Evolutionary conservation across 2,113 vertebrate species (phyloP), one percentile per base, ranked within the genome.

Genomic region (Ceyx margarethae): DNA sequence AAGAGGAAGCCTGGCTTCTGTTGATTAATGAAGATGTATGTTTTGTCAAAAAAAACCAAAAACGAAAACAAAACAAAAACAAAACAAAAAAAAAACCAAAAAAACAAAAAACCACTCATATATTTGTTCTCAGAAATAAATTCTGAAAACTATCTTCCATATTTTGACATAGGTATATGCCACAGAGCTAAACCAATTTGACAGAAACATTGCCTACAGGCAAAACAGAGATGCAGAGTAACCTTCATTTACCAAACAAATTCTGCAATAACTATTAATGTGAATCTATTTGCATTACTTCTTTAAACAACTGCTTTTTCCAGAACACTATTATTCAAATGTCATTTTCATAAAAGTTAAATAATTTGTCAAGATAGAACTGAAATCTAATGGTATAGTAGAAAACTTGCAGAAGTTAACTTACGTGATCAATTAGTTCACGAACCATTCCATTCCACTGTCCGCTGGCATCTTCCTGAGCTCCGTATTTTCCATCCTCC

Each of bases 381-480:
- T 85, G 28, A 77, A 72, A 64, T 25, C 8, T 62, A 73, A 74
- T 81, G 3, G 5, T 18, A 23, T 11, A 61, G 18, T 22, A 69
- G 40, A 29, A 81, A 90, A 5, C 4, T 53, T 86, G 14, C 20
- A 68, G 71, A 93, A 90, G 37, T 17, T 54, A 61, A 98, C 99
- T 99, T 96, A 99, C 99, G 28, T 99, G 99, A 97, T 99, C 99
- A 92, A 99, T 99, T 61, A 99, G 96, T 89, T 99, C 99, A 94
- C 98, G 98, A 90, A 99, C 98, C 98, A 99, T 99, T 87, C 99
- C 99, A 74, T 99, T 99, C 99, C 99, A 99, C 80, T 99, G 99
- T 96, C 99, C 99, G 0, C 98, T 98, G 95, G 97, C 97, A 93
- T 99, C 99, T 91, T 99, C 99, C 95, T 99, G 99, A n/a, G 98